A percentile compares a stretch with the other conserved stretches of the same genome.
Conservation (phyloP, 2,888 invertebrate species). For the Nysson spinosus region DNA sequence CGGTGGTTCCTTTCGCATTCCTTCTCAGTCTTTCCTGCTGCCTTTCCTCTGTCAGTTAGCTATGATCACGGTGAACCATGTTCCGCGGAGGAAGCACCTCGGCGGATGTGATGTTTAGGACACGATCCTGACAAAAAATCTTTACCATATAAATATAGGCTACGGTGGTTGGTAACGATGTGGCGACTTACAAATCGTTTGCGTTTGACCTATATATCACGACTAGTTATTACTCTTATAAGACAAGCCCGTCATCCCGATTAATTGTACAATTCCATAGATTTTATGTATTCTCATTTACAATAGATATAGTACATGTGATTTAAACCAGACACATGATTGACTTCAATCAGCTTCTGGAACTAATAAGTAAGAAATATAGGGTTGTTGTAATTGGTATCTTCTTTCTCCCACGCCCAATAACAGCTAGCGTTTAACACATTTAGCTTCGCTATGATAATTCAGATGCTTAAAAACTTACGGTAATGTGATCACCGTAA, state of each 20-base stretch:
- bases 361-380: too few species aligned
- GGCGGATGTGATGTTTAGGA: conserved; percentile 72
- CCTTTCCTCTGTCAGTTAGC: conserved; percentile 41
- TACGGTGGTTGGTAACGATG: conserved; percentile 53
- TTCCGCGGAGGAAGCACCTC: conserved; percentile 59
- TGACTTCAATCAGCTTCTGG: too few species aligned
- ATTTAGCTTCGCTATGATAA: too few species aligned
- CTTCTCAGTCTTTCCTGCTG: conserved; percentile 44
- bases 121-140: conserved; percentile 57
- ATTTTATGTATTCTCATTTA: too few species aligned
- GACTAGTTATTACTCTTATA: conserved; percentile 44
- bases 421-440: too few species aligned
- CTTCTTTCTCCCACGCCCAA: too few species aligned
- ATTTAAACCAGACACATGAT: too few species aligned
- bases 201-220: conserved; percentile 49
- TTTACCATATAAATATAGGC: conserved; percentile 62
- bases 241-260: too few species aligned
- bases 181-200: conserved; percentile 34
- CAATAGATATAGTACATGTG: too few species aligned
- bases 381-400: too few species aligned
- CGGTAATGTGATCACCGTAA: conserved; percentile 34
- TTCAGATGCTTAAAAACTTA: too few species aligned
- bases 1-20: conserved; percentile 63
- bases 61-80: conserved; percentile 47
- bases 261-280: too few species aligned